A percentile compares a stretch with the other conserved stretches of the same genome.
Evolutionary conservation across 1,140 invertebrate species (phyloP).

Genomic region (Drosophila ercepeae): DNA sequence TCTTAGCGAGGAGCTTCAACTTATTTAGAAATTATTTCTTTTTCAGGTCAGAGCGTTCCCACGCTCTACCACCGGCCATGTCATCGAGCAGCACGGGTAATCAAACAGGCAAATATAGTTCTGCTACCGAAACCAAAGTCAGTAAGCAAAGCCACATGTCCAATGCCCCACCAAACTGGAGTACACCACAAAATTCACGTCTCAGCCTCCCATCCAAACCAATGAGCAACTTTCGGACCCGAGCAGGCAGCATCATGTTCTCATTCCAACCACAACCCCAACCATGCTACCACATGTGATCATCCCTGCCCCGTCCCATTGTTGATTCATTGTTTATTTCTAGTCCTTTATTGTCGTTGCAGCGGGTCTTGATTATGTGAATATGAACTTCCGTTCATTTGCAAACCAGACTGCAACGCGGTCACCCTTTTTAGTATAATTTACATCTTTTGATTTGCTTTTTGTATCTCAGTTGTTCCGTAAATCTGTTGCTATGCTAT

Average conservation of each 20-base stretch:
- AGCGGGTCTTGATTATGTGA: conserved; percentile 1
- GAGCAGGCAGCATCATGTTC: conserved; percentile 15
- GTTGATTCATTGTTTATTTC: conserved; percentile 18
- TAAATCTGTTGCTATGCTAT: conserved; percentile 4
- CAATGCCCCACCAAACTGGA: conserved; percentile 73
- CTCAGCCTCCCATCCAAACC: conserved; percentile 43
- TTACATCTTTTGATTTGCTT: background rate
- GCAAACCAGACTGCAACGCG: conserved; percentile 1
- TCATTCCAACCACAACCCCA: conserved; percentile 19
- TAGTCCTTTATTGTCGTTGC: conserved; percentile 14
- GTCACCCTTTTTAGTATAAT: background rate
- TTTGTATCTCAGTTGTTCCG: conserved; percentile 1
- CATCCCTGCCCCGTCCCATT: conserved; percentile 10
- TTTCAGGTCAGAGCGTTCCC: conserved; percentile 79
- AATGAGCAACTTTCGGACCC: conserved; percentile 38
- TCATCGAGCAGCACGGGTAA: conserved; percentile 78
- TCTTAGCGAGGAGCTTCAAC: background rate
- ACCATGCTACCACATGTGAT: conserved; percentile 5
- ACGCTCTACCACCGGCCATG: conserved; percentile 59
- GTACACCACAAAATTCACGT: conserved; percentile 77
- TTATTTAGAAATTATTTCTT: background rate
- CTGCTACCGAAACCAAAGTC: conserved; percentile 92
- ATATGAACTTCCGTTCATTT: background rate
- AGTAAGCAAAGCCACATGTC: conserved; percentile 92
- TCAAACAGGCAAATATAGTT: conserved; percentile 84